Conservation (phyloP, 1,140 invertebrate genomes). For the Trichonephila clavipes region DNA sequence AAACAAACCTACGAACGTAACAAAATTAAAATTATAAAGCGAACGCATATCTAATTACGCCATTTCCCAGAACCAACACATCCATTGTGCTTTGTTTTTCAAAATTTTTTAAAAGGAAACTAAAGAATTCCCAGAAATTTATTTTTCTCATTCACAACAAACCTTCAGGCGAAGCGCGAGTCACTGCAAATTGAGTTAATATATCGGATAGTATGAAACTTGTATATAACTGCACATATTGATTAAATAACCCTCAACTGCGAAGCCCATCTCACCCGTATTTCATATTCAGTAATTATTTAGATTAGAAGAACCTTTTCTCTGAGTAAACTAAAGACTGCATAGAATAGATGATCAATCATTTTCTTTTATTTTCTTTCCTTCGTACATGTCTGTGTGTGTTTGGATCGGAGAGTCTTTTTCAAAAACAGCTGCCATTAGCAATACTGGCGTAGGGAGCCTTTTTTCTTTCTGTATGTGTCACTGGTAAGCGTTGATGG, state of each 20-base stretch:
- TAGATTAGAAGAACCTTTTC: conserved; percentile 1
- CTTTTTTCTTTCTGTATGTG: neutral
- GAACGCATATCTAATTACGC: neutral
- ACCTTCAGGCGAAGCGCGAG: neutral
- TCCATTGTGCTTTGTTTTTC: neutral
- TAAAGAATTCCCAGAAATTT: neutral
- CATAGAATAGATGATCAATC: conserved; percentile 31
- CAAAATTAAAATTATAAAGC: neutral
- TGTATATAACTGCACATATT: conserved; percentile 42
- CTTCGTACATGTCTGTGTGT: neutral
- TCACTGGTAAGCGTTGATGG: neutral
- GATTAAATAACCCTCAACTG: conserved; percentile 41
- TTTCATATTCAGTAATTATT: conserved; percentile 57
- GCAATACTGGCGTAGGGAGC: neutral
- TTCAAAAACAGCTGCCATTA: conserved; percentile 12
- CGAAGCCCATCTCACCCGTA: neutral
- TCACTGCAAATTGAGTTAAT: conserved; percentile 42
- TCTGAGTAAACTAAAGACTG: neutral
- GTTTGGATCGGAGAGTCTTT: neutral
- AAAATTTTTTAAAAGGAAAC: neutral
- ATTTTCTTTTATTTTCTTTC: neutral
- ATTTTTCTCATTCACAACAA: conserved; percentile 3
- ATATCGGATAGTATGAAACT: conserved; percentile 38
- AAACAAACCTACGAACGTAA: neutral
- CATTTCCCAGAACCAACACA: neutral